Percentiles rank a stretch among this genome's conserved stretches.
phyloP scores from a whole-genome alignment of 1,140 invertebrate genomes.

The Ceratina australensis region DNA sequence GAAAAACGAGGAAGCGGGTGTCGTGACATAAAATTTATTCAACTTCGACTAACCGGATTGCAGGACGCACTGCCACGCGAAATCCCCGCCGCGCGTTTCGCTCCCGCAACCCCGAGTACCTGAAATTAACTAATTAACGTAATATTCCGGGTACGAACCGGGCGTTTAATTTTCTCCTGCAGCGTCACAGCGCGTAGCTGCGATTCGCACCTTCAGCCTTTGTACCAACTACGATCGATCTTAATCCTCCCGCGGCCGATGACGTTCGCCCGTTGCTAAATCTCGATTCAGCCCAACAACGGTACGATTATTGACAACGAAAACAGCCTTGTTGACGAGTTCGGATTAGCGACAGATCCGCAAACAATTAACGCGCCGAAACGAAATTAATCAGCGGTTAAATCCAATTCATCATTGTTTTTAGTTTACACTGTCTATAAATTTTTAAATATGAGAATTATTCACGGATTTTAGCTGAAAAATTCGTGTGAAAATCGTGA shows the following conservation, averaged over 20 bases:
- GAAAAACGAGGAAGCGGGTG: not conserved
- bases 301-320: not conserved
- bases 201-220: not conserved
- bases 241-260: slow-evolving; percentile 1
- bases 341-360: not conserved
- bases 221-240: not conserved
- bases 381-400: too few species aligned
- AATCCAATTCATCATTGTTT: too few species aligned
- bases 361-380: too few species aligned
- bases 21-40: slow-evolving; percentile 8
- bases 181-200: not conserved
- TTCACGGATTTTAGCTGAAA: too few species aligned
- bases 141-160: not conserved
- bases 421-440: too few species aligned
- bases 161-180: not conserved
- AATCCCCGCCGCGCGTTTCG: not conserved
- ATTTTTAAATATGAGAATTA: too few species aligned
- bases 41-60: not conserved
- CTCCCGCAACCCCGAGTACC: not conserved
- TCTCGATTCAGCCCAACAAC: slow-evolving; percentile 1
- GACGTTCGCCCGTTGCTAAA: slow-evolving; percentile 4
- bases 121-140: slow-evolving; percentile 18
- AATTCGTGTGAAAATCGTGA: too few species aligned
- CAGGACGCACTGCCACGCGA: not conserved
- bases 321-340: not conserved